Evolutionary conservation across 2,888 invertebrate genomes (phyloP), one percentile per base, ranked within the genome.

Genomic region (Lasioglossum leucozonium): DNA sequence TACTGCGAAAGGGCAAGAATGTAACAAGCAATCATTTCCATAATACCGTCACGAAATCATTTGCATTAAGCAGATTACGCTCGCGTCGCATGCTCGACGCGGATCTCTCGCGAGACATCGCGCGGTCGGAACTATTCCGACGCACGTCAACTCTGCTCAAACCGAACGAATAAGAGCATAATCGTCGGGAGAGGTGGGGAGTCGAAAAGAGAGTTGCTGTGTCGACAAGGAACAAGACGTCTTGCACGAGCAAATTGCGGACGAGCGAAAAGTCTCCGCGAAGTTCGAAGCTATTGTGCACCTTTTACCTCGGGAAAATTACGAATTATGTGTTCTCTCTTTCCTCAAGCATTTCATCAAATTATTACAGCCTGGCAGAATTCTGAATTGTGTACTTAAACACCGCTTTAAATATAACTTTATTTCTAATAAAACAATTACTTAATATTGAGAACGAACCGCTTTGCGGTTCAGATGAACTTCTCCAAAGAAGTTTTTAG

Each of bases 11-110:
- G n/a, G 44, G 69, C 40, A 83, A 73, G 58, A 51, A 76, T 42
- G 72, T 72, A 80, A 73, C 72, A 47, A 62, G 74, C 22, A 62
- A 82, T 74, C 44, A 75, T 79, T 75, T 82, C 69, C 79, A 72
- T 72, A 75, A 79, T 72, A 79, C 71, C 51, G 51, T 82, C 79
- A 75, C 72, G 67, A 77, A 73, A 77, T 81, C 67, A 81, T 81
- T 80, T 80, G 73, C 83, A 73, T 83, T 69, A 58, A 47, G 76
- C 44, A n/a, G 72, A 80, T 83, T 81, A 73, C 65, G 42, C 72
- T 83, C 69, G 44, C 67, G 65, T 71, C 34, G 58, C 62, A 58
- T 69, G 72, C 40, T 30, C 71, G 58, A 58, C 58, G 58, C 58
- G 58, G 58, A 58, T 58, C 47, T 37, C n/a, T 74, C 51, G 65